Conservation (phyloP, 2,888 invertebrate species). For the Tetranychus piercei region DNA sequence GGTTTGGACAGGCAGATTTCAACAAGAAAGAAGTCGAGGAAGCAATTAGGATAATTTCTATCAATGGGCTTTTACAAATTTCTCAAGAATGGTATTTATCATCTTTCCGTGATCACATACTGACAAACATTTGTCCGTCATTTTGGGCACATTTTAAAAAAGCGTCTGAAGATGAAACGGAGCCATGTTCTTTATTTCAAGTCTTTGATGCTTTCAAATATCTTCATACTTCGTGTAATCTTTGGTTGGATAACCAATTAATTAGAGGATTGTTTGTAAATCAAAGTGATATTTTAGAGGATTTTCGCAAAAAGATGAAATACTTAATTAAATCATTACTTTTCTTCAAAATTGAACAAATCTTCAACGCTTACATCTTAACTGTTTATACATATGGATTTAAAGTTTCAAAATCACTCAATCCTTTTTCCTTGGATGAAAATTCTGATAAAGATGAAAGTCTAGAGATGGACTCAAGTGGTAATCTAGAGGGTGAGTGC, state of each 20-base stretch:
- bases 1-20: background rate
- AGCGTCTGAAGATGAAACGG: background rate
- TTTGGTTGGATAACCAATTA: conserved; percentile 2
- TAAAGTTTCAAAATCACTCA: background rate
- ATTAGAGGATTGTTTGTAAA: background rate
- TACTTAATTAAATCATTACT: background rate
- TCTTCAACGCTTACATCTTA: background rate
- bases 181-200: background rate
- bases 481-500: background rate
- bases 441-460: background rate
- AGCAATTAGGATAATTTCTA: background rate
- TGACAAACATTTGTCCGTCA: background rate
- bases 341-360: background rate
- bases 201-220: conserved; percentile 7
- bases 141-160: conserved; percentile 5
- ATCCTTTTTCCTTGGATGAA: background rate
- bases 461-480: background rate
- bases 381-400: background rate
- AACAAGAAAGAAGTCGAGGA: background rate
- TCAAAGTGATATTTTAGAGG: background rate
- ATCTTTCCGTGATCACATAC: conserved; percentile 4
- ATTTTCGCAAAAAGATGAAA: background rate
- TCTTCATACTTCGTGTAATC: background rate
- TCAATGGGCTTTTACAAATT: background rate
- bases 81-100: conserved; percentile 10